These are phyloP conservation scores for Teinopalpus imperialis DNA, from an alignment of 2,888 invertebrate species.

Conservation along the genomic window DNA sequence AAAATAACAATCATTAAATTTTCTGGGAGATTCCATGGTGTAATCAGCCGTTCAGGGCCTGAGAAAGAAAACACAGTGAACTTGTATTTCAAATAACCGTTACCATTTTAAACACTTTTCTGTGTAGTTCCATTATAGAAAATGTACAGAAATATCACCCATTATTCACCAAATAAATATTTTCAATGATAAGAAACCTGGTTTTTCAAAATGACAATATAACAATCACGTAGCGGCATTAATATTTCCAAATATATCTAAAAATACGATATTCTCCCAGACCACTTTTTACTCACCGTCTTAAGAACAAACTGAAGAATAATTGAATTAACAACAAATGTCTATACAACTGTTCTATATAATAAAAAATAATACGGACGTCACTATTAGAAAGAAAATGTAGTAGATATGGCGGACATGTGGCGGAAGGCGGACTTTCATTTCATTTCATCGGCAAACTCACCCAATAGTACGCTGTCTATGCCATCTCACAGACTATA, in stretches of 20 bases:
- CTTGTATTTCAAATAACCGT: conserved; percentile 20
- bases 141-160: conserved; percentile 34
- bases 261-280: conserved; percentile 41
- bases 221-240: conserved; percentile 66
- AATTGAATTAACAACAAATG: conserved; percentile 74
- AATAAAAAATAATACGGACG: conserved; percentile 75
- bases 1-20: conserved; percentile 94
- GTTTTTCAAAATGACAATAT: conserved; percentile 73
- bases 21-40: conserved; percentile 86
- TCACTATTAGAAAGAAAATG: conserved; percentile 73
- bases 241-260: conserved; percentile 56
- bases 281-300: conserved; percentile 59
- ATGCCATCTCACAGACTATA: conserved; percentile 34
- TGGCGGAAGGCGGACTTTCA: conserved; percentile 71
- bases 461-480: conserved; percentile 47
- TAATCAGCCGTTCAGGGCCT: conserved; percentile 63
- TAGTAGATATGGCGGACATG: conserved; percentile 78
- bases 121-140: conserved; percentile 43
- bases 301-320: conserved; percentile 64
- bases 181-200: conserved; percentile 41
- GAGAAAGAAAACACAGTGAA: conserved; percentile 46
- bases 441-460: conserved; percentile 49
- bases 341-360: conserved; percentile 65
- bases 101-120: conserved; percentile 36
- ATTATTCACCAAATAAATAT: conserved; percentile 19